Evolutionary conservation across 2,888 invertebrate genomes (phyloP).

Genomic region (Penaeus monodon): DNA sequence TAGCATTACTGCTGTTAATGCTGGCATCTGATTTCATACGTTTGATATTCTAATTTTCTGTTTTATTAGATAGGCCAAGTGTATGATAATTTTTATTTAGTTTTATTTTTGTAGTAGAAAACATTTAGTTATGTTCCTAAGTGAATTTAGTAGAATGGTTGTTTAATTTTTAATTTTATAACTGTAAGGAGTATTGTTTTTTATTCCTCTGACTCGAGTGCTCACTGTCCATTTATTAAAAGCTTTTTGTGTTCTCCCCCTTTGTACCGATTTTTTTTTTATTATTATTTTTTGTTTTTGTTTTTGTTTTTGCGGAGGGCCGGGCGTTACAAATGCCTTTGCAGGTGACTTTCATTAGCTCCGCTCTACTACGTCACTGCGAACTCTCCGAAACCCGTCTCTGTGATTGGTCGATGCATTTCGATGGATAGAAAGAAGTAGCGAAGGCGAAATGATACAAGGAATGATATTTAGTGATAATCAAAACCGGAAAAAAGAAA

Average conservation of each 20-base stretch:
- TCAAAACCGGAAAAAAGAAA: too few relatives aligned
- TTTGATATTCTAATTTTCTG: constrained; percentile 5
- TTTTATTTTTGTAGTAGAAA: constrained; percentile 57
- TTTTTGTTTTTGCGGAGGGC: too few relatives aligned
- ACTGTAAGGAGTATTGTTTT: constrained; percentile 43
- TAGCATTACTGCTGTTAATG: constrained; percentile 30
- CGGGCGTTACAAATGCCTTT: too few relatives aligned
- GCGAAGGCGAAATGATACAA: too few relatives aligned
- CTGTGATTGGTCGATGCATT: too few relatives aligned
- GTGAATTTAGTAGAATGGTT: constrained; percentile 50
- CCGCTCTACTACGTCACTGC: too few relatives aligned
- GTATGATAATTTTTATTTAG: constrained; percentile 32
- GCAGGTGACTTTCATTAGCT: too few relatives aligned
- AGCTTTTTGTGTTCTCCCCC: constrained; percentile 22
- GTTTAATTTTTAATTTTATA: constrained; percentile 37
- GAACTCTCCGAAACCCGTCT: too few relatives aligned
- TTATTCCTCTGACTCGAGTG: constrained; percentile 40
- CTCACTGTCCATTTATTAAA: constrained; percentile 4
- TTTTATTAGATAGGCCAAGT: constrained; percentile 40
- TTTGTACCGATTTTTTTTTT: too few relatives aligned
- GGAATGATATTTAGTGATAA: too few relatives aligned
- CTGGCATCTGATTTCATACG: constrained; percentile 24
- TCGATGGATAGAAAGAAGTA: too few relatives aligned
- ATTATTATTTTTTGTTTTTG: too few relatives aligned
- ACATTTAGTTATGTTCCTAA: constrained; percentile 54